These are phyloP conservation scores for Setophaga petechia DNA, from an alignment of 2,113 vertebrate genomes.

Conservation along the genomic window DNA sequence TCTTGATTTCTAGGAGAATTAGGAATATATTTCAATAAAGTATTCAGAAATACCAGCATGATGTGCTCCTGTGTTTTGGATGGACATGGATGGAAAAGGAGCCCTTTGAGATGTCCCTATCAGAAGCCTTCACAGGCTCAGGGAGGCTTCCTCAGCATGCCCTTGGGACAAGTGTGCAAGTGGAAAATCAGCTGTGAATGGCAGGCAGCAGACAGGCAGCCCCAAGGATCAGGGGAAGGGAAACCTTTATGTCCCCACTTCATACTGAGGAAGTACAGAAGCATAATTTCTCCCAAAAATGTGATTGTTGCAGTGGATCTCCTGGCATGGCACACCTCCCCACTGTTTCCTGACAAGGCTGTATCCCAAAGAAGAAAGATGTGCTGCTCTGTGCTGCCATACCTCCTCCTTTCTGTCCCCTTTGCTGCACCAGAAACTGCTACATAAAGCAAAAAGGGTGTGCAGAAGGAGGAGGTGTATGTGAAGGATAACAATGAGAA, in stretches of 20 bases:
- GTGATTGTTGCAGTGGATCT: rapidly evolving
- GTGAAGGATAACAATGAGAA: not conserved
- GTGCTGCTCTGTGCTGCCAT: not conserved
- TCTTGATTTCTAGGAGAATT: not conserved
- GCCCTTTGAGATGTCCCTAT: not conserved
- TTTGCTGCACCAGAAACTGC: not conserved
- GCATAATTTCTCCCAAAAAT: not conserved
- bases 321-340: rapidly evolving
- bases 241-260: not conserved
- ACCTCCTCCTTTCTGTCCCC: not conserved
- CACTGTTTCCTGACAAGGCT: not conserved
- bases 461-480: not conserved
- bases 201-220: not conserved
- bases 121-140: not conserved
- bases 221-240: not conserved
- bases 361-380: not conserved
- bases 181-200: not conserved
- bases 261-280: not conserved
- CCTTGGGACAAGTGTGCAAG: not conserved
- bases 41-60: not conserved
- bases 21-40: not conserved
- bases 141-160: not conserved
- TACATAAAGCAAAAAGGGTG: not conserved
- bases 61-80: not conserved
- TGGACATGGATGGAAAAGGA: not conserved